Base-by-base conservation (phyloP, 92 coral and sea anemone genomes). In the Blastomussa wellsi region DNA sequence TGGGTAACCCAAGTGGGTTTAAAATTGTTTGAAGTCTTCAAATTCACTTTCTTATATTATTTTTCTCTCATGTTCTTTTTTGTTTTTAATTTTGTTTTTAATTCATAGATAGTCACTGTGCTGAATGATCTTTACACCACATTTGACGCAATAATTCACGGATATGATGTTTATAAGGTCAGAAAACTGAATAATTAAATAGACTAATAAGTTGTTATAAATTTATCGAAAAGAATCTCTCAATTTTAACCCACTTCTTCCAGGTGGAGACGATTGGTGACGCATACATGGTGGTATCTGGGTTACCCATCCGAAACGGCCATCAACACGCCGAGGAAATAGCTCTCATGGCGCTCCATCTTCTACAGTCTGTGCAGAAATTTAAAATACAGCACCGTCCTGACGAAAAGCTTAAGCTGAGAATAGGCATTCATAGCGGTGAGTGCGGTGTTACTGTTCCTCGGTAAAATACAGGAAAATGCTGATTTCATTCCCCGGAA, bases 231-330 rank as follows among this genome's bases (percentile, higher is more conserved):
- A 5, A 20, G 2, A 32, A 9, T 3, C 44, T 41, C 7, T 41
- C 7, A 41, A 41, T 41, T 41, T 41, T 44, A 24, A 47, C 57
- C 57, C 32, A 20, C 1, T 28, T n/a, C 84, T 76, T 10, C 42
- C 51, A 93, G 96, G 94, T 93, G 16, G 96, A 93, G 84, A 90
- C 95, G 11, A 90, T 95, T 72, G 97, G 97, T 4, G 98, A 93
- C 78, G 95, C 98, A 31, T 95, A 95, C 88, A 94, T 95, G 97
- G 98, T 95, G 44, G 98, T 92, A 42, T 94, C 98, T 59, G 98
- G 98, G 37, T 87, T 95, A 22, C 98, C 98, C 16, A 90, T 90
- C 82, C 92, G 94, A 72, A 95, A 95, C 47, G 98, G 98, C n/a
- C 96, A 93, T 76, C 98, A 90, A 53, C 98, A 95, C 69, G 97